phyloP scores from a whole-genome alignment of 2,888 invertebrate genomes.

The Pollenia griseotomentosa region DNA sequence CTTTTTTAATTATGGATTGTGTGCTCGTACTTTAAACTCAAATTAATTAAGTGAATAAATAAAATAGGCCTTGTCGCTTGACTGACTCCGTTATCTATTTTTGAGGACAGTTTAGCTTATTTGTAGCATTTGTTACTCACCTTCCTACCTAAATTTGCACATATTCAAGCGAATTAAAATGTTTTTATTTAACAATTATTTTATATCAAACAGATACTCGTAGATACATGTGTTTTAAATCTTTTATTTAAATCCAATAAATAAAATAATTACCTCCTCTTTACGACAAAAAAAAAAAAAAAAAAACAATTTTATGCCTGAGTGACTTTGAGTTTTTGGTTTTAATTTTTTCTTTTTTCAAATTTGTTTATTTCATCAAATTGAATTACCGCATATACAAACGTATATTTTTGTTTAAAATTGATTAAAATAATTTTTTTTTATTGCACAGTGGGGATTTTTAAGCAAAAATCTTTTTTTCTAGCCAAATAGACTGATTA shows the following conservation, averaged over 20 bases:
- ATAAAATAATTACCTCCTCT: not conserved
- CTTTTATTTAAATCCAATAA: slow-evolving; percentile 46
- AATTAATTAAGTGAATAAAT: slow-evolving; percentile 20
- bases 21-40: not conserved
- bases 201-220: not conserved
- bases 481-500: too few relatives aligned
- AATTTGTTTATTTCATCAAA: slow-evolving; percentile 28
- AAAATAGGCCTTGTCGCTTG: slow-evolving; percentile 36
- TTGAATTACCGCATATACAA: slow-evolving; percentile 13
- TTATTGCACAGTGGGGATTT: too few relatives aligned
- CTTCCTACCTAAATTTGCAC: not conserved
- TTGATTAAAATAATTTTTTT: too few relatives aligned
- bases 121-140: not conserved
- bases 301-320: slow-evolving; percentile 64
- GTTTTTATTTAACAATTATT: not conserved
- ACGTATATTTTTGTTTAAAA: too few relatives aligned
- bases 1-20: not conserved
- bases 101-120: slow-evolving; percentile 5
- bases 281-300: slow-evolving; percentile 20
- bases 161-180: not conserved
- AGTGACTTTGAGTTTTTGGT: slow-evolving; percentile 35
- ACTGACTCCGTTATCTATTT: slow-evolving; percentile 12
- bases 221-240: not conserved
- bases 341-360: not conserved
- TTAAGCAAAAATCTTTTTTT: too few relatives aligned